Conservation (phyloP, 2,113 vertebrate species). For the Balaenoptera acutorostrata region DNA sequence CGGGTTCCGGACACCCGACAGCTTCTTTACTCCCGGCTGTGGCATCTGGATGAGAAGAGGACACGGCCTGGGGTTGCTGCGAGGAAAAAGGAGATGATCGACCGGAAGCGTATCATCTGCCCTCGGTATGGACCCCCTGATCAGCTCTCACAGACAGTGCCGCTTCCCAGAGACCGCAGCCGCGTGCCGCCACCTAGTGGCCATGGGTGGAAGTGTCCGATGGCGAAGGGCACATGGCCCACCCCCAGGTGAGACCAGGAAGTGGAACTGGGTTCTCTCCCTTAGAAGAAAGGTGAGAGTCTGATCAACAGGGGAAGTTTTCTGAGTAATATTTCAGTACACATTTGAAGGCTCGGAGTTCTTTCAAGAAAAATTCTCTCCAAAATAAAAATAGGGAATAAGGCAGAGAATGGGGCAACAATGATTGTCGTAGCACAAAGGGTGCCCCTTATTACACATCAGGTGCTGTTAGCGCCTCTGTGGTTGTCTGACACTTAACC, state of each 20-base stretch:
- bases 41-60: background rate
- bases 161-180: background rate
- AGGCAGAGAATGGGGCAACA: background rate
- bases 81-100: fast-evolving
- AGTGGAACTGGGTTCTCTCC: fast-evolving
- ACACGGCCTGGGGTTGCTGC: no score
- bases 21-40: background rate
- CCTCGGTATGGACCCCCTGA: fast-evolving
- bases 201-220: background rate
- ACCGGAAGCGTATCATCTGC: fast-evolving
- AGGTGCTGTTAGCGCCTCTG: fast-evolving
- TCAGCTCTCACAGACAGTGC: fast-evolving
- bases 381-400: background rate
- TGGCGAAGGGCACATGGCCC: fast-evolving
- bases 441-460: fast-evolving
- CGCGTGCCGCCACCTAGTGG: background rate
- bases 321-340: background rate
- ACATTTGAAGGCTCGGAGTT: background rate
- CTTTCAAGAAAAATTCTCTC: background rate
- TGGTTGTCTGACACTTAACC: background rate
- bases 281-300: background rate
- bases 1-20: fast-evolving
- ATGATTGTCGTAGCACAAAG: fast-evolving
- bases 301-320: background rate
- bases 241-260: background rate